phyloP scores from a whole-genome alignment of 2,888 invertebrate species.

The Lomographa bimaculata region DNA sequence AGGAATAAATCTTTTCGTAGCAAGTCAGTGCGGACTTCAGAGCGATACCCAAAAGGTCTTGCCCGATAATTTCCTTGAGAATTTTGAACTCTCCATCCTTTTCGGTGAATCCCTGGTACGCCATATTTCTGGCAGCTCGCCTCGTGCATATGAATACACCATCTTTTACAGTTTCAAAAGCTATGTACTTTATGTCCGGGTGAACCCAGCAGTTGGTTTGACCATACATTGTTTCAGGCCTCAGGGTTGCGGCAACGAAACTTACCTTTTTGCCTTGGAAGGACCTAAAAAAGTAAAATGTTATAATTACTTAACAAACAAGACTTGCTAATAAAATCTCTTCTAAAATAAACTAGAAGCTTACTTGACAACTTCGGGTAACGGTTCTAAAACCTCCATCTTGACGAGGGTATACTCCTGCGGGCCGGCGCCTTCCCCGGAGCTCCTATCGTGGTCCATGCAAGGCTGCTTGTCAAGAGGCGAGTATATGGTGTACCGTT shows the following conservation, averaged over 20 bases:
- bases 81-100: conserved; percentile 91
- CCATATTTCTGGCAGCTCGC: conserved; percentile 97
- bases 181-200: conserved; percentile 97
- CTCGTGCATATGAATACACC: conserved; percentile 95
- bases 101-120: conserved; percentile 95
- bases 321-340: not conserved
- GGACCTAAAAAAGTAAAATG: conserved; percentile 59
- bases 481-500: conserved; percentile 97
- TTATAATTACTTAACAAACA: not conserved
- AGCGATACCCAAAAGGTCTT: conserved; percentile 91
- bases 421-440: conserved; percentile 98
- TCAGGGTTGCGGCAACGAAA: conserved; percentile 97
- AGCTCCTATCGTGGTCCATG: conserved; percentile 99
- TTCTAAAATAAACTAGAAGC: too few relatives aligned
- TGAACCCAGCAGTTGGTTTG: conserved; percentile 99
- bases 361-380: conserved; percentile 88
- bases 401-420: conserved; percentile 99
- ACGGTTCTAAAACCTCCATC: conserved; percentile 91
- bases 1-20: conserved; percentile 93
- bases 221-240: conserved; percentile 99
- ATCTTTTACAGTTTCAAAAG: conserved; percentile 87
- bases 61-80: conserved; percentile 87
- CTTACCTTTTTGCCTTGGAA: conserved; percentile 85
- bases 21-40: conserved; percentile 93
- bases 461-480: conserved; percentile 99